Evolutionary conservation across 1,140 invertebrate genomes (phyloP), one percentile per base, ranked within the genome.

Genomic region (Rhyacophila brunnea): DNA sequence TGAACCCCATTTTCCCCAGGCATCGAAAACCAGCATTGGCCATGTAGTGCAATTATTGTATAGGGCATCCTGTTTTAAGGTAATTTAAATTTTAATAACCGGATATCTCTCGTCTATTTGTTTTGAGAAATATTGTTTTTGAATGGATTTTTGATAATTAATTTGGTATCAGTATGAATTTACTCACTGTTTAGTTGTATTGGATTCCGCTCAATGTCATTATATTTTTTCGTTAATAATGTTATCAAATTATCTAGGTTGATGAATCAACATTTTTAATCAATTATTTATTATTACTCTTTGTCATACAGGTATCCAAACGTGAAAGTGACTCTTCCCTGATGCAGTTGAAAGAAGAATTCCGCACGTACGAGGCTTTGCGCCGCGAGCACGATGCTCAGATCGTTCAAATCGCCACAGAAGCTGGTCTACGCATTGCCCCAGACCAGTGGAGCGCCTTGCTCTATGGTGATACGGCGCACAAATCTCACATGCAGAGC

Each of bases 281-380:
- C n/a, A n/a, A n/a, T n/a, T n/a, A n/a, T n/a, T n/a, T n/a, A n/a
- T n/a, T 53, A 32, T 32, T 2, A 53, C 32, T 14, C 6, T 43
- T 47, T 18, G 15, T 47, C 7, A 65, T 51, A 7, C 66, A 93
- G 91, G 94, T 98, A 40, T 95, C 95, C 6, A 99, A 99, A 79
- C 82, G 96, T 17, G 95, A 98, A 70, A 93, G 93, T 10, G 95
- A 99, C 78, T 98, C 96, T 0, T 98, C 96, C 1, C 74, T 99
- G 32, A 99, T 99, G 97, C 95, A 99, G 75, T 72, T 99, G 4
- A 98, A 99, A 73, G 95, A 98, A 69, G 96, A 99, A 70, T 99
- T 97, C 70, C 84, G 96, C 11, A 93, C 91, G 1, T 98, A 98
- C 70, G 95, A 99, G 60, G 86, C 91, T 2, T 72, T 99, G 13